A percentile compares a stretch with the other conserved stretches of the same genome.
phyloP scores from a whole-genome alignment of 2,113 vertebrate species.

The Ascaphus truei region DNA sequence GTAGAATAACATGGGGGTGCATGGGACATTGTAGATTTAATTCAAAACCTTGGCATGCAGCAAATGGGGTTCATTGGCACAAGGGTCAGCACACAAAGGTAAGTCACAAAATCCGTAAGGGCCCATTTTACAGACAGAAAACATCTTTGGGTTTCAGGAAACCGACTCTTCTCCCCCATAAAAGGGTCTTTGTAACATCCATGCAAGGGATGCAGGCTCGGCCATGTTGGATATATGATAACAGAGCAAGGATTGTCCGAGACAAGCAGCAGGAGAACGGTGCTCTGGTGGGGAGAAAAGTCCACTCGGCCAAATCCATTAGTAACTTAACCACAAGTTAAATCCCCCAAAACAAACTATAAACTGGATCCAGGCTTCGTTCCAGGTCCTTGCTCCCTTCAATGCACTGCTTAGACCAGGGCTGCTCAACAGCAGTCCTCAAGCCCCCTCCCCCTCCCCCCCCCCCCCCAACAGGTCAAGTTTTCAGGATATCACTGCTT shows the following conservation, averaged over 20 bases:
- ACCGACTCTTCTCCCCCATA: not conserved
- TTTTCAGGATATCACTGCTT: too few species aligned
- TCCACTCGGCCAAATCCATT: not conserved
- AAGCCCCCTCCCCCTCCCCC: too few species aligned
- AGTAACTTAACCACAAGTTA: not conserved
- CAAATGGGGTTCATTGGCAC: too few species aligned
- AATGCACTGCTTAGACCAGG: not conserved
- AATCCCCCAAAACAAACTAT: not conserved
- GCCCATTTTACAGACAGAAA: not conserved
- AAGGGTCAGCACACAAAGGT: not conserved
- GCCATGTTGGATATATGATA: constrained; percentile 5
- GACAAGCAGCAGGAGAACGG: not conserved
- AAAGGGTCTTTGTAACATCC: not conserved
- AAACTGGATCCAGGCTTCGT: not conserved
- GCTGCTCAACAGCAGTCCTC: too few species aligned
- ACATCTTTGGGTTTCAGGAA: not conserved
- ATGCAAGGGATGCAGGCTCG: not conserved
- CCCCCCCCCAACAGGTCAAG: too few species aligned
- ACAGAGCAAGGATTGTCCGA: constrained; percentile 8
- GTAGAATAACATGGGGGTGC: not conserved
- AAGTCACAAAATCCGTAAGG: not conserved
- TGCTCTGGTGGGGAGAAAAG: not conserved
- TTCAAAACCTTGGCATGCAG: not conserved
- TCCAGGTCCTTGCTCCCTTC: not conserved
- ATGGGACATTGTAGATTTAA: too few species aligned